These are phyloP conservation scores for Dendrophyllia cribrosa DNA, from an alignment of 64 coral and sea anemone species.

Conservation along the genomic window DNA sequence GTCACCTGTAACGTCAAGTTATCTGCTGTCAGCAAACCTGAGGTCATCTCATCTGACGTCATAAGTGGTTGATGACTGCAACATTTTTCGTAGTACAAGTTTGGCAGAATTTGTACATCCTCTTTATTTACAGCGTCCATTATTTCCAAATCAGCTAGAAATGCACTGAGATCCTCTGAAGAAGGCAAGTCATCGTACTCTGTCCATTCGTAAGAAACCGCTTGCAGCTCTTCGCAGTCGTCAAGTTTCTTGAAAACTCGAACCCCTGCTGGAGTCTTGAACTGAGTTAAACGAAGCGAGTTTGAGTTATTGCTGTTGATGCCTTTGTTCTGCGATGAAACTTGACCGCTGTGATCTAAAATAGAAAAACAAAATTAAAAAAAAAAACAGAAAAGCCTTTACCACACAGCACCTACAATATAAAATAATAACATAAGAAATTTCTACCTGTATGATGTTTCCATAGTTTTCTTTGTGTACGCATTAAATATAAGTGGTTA, in stretches of 20 bases:
- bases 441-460: too few relatives aligned
- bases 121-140: not conserved
- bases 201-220: too few relatives aligned
- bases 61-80: not conserved
- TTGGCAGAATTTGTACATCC: not conserved
- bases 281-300: not conserved
- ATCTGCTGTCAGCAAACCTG: too few relatives aligned
- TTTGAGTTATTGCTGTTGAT: not conserved
- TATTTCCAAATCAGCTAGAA: constrained; percentile 63
- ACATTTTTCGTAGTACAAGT: not conserved
- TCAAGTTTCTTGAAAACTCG: not conserved
- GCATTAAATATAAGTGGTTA: too few relatives aligned
- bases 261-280: too few relatives aligned
- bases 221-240: not conserved
- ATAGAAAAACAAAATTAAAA: too few relatives aligned
- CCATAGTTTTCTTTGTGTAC: too few relatives aligned
- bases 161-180: constrained; percentile 73
- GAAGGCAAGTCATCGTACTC: constrained; percentile 60
- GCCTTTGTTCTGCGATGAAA: not conserved
- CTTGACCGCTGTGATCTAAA: not conserved
- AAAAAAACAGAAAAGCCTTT: not conserved
- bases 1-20: not conserved
- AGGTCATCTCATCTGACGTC: not conserved
- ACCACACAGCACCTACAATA: too few relatives aligned
- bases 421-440: too few relatives aligned